These are phyloP conservation scores for Rhodeus uyekii DNA, from an alignment of 2,797 vertebrate genomes.

Conservation along the genomic window DNA sequence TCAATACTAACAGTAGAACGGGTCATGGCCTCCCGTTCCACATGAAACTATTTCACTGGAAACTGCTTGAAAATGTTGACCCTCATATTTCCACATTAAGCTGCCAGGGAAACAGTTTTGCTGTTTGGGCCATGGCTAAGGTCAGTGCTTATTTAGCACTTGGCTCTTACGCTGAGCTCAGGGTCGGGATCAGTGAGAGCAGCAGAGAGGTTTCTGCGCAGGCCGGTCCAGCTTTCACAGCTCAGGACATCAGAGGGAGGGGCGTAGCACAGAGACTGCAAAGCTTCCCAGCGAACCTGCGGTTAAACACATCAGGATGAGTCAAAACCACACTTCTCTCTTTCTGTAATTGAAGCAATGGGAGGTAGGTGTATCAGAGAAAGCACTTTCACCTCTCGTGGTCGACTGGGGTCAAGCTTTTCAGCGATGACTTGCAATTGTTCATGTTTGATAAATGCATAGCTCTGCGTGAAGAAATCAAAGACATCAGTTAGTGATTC, in stretches of 20 bases:
- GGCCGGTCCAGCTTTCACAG: constrained; percentile 87
- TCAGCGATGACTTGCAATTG: constrained; percentile 89
- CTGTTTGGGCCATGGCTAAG: background rate
- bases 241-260: constrained; percentile 91
- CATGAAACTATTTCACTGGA: background rate
- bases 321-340: background rate
- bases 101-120: constrained; percentile 14
- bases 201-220: constrained; percentile 81
- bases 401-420: constrained; percentile 84
- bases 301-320: constrained; percentile 8
- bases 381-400: constrained; percentile 84
- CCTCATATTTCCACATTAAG: background rate
- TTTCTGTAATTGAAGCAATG: background rate
- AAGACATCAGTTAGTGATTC: constrained; percentile 30
- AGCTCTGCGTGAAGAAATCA: constrained; percentile 81
- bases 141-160: constrained; percentile 17
- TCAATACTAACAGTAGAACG: background rate
- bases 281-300: constrained; percentile 88
- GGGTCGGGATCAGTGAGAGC: constrained; percentile 85
- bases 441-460: constrained; percentile 92
- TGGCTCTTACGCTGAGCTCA: constrained; percentile 81
- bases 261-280: constrained; percentile 84
- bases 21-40: constrained; percentile 17
- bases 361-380: background rate
- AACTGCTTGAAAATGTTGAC: background rate